phyloP scores from a whole-genome alignment of 1,140 invertebrate species.

The Drosophila kikkawai region DNA sequence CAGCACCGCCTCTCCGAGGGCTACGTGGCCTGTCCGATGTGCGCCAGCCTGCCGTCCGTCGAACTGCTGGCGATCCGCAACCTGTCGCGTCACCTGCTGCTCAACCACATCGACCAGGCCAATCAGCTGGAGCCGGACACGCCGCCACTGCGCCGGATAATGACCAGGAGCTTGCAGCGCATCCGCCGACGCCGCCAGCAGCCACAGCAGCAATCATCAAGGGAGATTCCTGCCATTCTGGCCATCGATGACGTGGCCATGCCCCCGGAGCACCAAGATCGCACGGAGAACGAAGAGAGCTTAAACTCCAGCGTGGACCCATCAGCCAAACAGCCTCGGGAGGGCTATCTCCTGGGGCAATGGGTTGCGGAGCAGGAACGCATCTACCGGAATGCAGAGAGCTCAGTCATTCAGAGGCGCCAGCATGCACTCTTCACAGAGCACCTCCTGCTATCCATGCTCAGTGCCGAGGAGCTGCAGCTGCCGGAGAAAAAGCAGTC shows the following conservation, averaged over 20 bases:
- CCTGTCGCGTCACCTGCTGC: slow-evolving; percentile 55
- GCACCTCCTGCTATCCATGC: slow-evolving; percentile 64
- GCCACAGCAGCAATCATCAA: neutral
- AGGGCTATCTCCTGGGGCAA: slow-evolving; percentile 26
- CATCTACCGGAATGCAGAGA: neutral
- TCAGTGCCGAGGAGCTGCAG: slow-evolving; percentile 50
- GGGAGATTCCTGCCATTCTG: neutral
- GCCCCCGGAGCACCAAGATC: neutral
- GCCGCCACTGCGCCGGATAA: slow-evolving; percentile 36
- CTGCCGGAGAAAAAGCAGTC: neutral
- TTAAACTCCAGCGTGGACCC: no score
- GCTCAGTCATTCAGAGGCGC: neutral
- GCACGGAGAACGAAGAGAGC: neutral
- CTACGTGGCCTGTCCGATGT: slow-evolving; percentile 70
- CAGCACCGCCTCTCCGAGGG: slow-evolving; percentile 44
- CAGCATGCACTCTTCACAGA: slow-evolving; percentile 52
- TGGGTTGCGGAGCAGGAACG: slow-evolving; percentile 39
- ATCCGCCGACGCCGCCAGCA: slow-evolving; percentile 21
- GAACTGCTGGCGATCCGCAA: slow-evolving; percentile 30
- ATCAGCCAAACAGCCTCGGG: no score
- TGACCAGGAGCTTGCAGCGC: slow-evolving; percentile 24
- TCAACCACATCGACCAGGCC: slow-evolving; percentile 66
- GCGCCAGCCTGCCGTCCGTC: slow-evolving; percentile 37
- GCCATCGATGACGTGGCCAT: neutral
- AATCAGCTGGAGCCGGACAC: slow-evolving; percentile 62